phyloP scores from a whole-genome alignment of 2,888 invertebrate genomes.

The Julus scanicus region DNA sequence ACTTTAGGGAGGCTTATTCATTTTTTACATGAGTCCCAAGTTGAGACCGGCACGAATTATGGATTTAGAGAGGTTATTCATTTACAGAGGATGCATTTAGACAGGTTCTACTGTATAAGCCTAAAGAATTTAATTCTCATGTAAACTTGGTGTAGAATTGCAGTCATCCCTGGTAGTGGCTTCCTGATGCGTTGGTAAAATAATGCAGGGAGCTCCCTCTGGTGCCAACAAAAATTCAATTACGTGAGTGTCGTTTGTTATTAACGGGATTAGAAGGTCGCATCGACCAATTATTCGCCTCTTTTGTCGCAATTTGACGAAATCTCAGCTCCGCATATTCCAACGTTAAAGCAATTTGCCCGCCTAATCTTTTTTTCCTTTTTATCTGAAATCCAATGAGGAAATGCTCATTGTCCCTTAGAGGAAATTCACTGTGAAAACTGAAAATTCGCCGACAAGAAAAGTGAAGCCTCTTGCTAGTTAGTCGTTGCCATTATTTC shows the following conservation, averaged over 20 bases:
- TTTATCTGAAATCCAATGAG: constrained; percentile 43
- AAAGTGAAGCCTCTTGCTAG: background rate
- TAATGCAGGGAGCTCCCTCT: background rate
- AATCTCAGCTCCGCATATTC: background rate
- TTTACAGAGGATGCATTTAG: too few relatives aligned
- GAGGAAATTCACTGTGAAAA: constrained; percentile 31
- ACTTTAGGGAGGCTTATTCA: too few relatives aligned
- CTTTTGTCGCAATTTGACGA: constrained; percentile 43
- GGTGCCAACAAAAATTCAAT: background rate
- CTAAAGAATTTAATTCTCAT: too few relatives aligned
- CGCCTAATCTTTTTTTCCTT: constrained; percentile 18
- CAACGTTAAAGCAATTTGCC: background rate
- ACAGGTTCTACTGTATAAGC: too few relatives aligned
- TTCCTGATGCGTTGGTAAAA: background rate
- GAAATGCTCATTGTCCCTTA: constrained; percentile 22
- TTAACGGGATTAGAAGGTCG: background rate
- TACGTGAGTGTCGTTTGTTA: background rate
- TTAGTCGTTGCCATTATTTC: constrained; percentile 19
- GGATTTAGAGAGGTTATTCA: too few relatives aligned
- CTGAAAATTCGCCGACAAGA: constrained; percentile 21
- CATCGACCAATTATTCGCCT: constrained; percentile 44
- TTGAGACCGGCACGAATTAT: too few relatives aligned
- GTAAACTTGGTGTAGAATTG: too few relatives aligned
- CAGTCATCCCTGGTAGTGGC: background rate
- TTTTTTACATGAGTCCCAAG: too few relatives aligned